These are phyloP conservation scores for Cebidichthys violaceus DNA, from an alignment of 2,113 vertebrate species.

Conservation along the genomic window DNA sequence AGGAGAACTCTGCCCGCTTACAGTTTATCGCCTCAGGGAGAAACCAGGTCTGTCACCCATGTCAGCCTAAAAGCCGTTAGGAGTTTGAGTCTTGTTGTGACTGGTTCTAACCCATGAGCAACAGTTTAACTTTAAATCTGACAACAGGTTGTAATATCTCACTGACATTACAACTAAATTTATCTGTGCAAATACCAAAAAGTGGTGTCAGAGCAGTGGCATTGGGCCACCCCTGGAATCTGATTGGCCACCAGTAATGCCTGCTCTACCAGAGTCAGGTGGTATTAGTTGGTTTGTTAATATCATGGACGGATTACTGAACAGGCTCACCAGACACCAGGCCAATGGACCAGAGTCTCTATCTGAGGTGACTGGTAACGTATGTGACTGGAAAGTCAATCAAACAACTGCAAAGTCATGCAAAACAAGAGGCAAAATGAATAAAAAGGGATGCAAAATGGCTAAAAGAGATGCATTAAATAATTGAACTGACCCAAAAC, in stretches of 20 bases:
- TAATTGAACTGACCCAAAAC: not conserved
- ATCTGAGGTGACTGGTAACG: not conserved
- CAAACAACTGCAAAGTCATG: not conserved
- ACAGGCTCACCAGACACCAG: not conserved
- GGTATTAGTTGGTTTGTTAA: not conserved
- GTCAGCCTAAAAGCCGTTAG: not conserved
- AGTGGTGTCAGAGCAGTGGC: not conserved
- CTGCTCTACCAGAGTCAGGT: not conserved
- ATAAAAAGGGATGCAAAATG: not conserved
- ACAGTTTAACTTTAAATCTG: not conserved
- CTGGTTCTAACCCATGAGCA: not conserved
- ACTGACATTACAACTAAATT: not conserved
- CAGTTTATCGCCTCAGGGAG: not conserved
- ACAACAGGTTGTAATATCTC: not conserved
- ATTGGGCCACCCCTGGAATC: not conserved
- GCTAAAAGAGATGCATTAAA: not conserved
- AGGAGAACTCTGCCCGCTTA: slow-evolving; percentile 1
- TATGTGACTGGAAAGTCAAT: not conserved
- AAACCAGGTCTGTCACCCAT: slow-evolving; percentile 12
- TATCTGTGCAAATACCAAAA: not conserved
- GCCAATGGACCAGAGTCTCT: not conserved
- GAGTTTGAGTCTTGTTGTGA: not conserved
- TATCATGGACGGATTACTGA: not conserved
- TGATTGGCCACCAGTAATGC: not conserved
- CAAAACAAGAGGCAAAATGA: not conserved